A percentile compares a stretch with the other conserved stretches of the same genome.
Evolutionary conservation across 2,113 vertebrate genomes (phyloP).

Genomic region (Canis aureus): DNA sequence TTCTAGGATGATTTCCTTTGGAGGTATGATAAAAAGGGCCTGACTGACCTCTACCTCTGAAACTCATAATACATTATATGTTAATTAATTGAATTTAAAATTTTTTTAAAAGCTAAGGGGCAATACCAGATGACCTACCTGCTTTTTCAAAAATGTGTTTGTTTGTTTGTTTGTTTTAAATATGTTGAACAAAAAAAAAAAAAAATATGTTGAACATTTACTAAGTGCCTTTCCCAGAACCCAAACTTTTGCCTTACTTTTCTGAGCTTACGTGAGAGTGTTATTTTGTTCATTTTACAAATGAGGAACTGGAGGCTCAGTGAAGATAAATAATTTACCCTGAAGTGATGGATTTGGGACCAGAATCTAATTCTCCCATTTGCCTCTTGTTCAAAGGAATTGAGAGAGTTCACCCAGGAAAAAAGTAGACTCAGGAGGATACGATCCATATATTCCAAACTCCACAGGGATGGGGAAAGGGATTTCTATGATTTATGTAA

Average conservation of each 20-base stretch:
- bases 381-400: conserved; percentile 29
- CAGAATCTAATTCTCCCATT: conserved; percentile 28
- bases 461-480: neutral
- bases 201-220: conserved; percentile 12
- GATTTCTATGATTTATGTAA: conserved; percentile 37
- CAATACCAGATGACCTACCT: conserved; percentile 5
- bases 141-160: conserved; percentile 41
- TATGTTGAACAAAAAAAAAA: neutral
- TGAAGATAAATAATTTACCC: conserved; percentile 27
- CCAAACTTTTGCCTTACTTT: conserved; percentile 46
- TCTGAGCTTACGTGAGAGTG: neutral
- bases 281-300: conserved; percentile 52
- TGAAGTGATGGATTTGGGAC: conserved; percentile 45
- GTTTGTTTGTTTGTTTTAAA: neutral
- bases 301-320: neutral
- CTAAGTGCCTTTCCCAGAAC: conserved; percentile 32
- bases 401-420: neutral
- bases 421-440: neutral
- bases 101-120: neutral
- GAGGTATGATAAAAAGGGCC: neutral
- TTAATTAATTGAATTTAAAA: too few relatives aligned
- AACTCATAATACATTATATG: too few relatives aligned
- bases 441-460: neutral
- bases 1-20: conserved; percentile 49
- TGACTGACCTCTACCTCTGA: too few relatives aligned